These are phyloP conservation scores for Muschampia plurimacula DNA, from an alignment of 2,888 invertebrate genomes.

Conservation along the genomic window DNA sequence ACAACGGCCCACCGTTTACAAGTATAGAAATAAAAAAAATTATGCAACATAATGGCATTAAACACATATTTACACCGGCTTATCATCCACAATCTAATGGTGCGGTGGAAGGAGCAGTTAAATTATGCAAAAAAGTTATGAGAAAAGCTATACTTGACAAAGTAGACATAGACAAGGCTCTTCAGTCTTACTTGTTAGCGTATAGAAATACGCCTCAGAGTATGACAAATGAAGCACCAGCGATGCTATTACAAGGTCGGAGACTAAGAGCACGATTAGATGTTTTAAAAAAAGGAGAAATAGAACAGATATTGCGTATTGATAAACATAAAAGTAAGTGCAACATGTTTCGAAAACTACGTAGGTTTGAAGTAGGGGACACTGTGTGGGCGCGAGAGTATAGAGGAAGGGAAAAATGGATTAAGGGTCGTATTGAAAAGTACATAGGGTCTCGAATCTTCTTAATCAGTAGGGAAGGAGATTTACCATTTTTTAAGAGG, in stretches of 20 bases:
- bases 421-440: slow-evolving; percentile 1
- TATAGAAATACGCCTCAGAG: slow-evolving; percentile 39
- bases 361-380: background rate
- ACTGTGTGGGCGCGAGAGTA: background rate
- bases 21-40: background rate
- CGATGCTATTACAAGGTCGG: background rate
- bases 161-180: slow-evolving; percentile 34
- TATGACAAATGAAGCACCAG: background rate
- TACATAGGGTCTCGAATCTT: background rate
- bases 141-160: slow-evolving; percentile 42
- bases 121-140: slow-evolving; percentile 45
- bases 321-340: background rate
- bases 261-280: background rate
- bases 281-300: background rate
- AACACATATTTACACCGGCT: slow-evolving; percentile 43
- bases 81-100: slow-evolving; percentile 47
- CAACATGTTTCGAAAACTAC: background rate
- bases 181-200: slow-evolving; percentile 38
- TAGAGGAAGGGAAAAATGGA: background rate
- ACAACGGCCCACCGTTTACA: slow-evolving; percentile 6
- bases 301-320: background rate
- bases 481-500: background rate
- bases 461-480: slow-evolving; percentile 3
- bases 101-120: slow-evolving; percentile 47
- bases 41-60: slow-evolving; percentile 40